These are phyloP conservation scores for Synanthedon myopaeformis DNA, from an alignment of 2,888 invertebrate genomes.

Conservation along the genomic window DNA sequence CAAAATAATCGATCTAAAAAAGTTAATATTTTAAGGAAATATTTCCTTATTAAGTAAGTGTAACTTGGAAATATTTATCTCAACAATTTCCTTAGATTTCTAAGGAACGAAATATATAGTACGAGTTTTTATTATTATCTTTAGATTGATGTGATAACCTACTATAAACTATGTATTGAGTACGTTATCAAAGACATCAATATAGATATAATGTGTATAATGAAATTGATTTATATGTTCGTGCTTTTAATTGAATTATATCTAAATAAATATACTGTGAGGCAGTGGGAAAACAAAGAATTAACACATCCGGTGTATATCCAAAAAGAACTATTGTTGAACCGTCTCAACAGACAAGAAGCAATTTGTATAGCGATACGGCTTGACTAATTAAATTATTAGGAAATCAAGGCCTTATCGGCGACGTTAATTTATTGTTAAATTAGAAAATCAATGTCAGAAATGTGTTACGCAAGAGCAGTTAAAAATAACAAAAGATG, in stretches of 20 bases:
- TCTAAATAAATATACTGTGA: slow-evolving; percentile 19
- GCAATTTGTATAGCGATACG: slow-evolving; percentile 31
- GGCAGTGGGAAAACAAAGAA: slow-evolving; percentile 22
- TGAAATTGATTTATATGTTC: background rate
- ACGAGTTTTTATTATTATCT: no score
- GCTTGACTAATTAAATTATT: slow-evolving; percentile 32
- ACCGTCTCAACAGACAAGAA: slow-evolving; percentile 24
- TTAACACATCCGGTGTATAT: slow-evolving; percentile 24
- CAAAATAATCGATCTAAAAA: no score
- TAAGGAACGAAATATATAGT: no score
- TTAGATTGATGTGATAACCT: no score
- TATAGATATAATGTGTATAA: no score
- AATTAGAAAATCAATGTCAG: background rate
- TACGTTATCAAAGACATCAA: no score
- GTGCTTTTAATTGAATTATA: background rate
- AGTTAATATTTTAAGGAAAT: no score
- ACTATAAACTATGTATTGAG: no score
- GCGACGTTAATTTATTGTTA: background rate
- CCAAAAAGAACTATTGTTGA: slow-evolving; percentile 28
- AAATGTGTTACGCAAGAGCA: background rate
- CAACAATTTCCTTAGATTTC: no score
- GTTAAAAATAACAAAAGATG: background rate
- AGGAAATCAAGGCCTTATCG: slow-evolving; percentile 16
- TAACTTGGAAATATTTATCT: no score
- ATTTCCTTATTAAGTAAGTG: no score